A percentile compares a stretch with the other conserved stretches of the same genome.
Evolutionary conservation across 1,140 invertebrate species (phyloP).

Genomic region (Drosophila bocki): DNA sequence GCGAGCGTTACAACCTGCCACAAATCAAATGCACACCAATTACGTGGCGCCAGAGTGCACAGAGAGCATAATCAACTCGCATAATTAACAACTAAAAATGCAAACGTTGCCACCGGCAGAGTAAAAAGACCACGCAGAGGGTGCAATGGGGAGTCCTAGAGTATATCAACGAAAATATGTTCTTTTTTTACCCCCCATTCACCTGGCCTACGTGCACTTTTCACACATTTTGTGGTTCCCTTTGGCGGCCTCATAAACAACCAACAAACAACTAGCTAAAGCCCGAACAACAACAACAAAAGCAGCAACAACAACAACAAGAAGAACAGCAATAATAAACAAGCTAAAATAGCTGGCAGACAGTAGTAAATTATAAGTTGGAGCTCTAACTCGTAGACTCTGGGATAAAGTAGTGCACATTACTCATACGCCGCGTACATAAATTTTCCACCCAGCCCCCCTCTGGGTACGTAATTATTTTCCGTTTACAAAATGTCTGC

Average conservation of each 20-base stretch:
- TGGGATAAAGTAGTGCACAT: slow-evolving; percentile 70
- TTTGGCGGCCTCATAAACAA: slow-evolving; percentile 68
- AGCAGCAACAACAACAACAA: slow-evolving; percentile 40
- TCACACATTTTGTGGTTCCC: slow-evolving; percentile 75
- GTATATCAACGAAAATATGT: slow-evolving; percentile 77
- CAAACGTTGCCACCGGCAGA: slow-evolving; percentile 44
- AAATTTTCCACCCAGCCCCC: slow-evolving; percentile 66
- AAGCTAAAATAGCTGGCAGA: slow-evolving; percentile 73
- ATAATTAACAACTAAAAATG: slow-evolving; percentile 84
- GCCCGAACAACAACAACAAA: slow-evolving; percentile 40
- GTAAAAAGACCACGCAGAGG: slow-evolving; percentile 28
- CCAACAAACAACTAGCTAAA: slow-evolving; percentile 53
- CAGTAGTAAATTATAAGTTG: slow-evolving; percentile 83
- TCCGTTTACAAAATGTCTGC: slow-evolving; percentile 78
- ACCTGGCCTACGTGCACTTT: slow-evolving; percentile 66
- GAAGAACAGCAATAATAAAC: slow-evolving; percentile 53
- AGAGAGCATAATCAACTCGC: slow-evolving; percentile 81
- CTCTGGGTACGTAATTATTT: slow-evolving; percentile 69
- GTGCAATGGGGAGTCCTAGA: background rate
- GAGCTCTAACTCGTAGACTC: slow-evolving; percentile 57
- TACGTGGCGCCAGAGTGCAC: slow-evolving; percentile 77
- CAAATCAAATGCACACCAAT: slow-evolving; percentile 83
- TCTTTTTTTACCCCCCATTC: slow-evolving; percentile 17
- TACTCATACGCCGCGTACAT: slow-evolving; percentile 79
- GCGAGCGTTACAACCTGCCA: slow-evolving; percentile 72